A percentile compares a stretch with the other conserved stretches of the same genome.
phyloP scores from a whole-genome alignment of 2,888 invertebrate genomes.

The Eilema depressum region DNA sequence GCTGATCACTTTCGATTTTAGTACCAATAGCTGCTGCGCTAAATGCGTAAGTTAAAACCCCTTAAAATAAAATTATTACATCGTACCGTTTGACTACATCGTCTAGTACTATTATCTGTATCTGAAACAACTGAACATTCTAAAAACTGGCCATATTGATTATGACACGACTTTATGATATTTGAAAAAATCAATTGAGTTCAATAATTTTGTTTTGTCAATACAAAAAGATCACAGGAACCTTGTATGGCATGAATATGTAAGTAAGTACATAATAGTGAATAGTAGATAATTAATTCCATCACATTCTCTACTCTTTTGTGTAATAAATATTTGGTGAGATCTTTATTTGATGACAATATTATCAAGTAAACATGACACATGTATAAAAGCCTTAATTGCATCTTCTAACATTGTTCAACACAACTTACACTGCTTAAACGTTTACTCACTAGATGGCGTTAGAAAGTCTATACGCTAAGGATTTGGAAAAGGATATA shows the following conservation, averaged over 20 bases:
- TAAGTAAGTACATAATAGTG: conserved; percentile 22
- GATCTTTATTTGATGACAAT: conserved; percentile 35
- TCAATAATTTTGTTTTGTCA: conserved; percentile 39
- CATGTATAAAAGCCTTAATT: not conserved
- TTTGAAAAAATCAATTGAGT: conserved; percentile 28
- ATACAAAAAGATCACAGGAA: conserved; percentile 62
- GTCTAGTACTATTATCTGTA: conserved; percentile 20
- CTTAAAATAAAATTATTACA: not conserved
- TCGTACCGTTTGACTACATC: no score
- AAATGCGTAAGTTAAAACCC: not conserved
- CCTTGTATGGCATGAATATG: conserved; percentile 54
- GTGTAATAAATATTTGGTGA: conserved; percentile 38
- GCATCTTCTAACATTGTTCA: conserved; percentile 14
- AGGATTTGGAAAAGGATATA: conserved; percentile 22
- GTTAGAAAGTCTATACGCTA: conserved; percentile 30
- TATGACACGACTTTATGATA: conserved; percentile 46
- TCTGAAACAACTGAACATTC: conserved; percentile 25
- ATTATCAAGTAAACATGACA: conserved; percentile 9
- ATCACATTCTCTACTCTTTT: conserved; percentile 36
- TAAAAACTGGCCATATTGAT: conserved; percentile 39
- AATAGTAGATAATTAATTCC: conserved; percentile 31
- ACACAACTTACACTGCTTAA: conserved; percentile 25
- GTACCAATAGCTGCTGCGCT: conserved; percentile 4
- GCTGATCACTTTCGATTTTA: conserved; percentile 28
- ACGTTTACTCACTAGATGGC: conserved; percentile 47